phyloP scores from a whole-genome alignment of 2,797 vertebrate species.

The Paramormyrops hopkinsi region DNA sequence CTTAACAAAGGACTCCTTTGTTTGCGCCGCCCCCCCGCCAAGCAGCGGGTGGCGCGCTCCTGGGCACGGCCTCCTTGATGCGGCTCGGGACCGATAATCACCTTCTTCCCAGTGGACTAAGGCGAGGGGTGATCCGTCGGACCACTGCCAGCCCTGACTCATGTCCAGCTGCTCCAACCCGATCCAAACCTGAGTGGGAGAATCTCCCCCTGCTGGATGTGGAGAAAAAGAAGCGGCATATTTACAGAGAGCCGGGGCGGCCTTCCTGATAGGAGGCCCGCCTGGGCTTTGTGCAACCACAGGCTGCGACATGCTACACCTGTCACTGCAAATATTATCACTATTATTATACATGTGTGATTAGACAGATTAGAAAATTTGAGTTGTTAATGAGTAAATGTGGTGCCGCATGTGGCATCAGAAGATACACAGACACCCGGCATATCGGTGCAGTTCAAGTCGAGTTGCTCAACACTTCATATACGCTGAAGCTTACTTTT shows the following conservation, averaged over 20 bases:
- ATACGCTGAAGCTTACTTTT: background rate
- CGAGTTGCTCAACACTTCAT: background rate
- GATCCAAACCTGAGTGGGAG: slow-evolving; percentile 79
- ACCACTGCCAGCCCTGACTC: slow-evolving; percentile 92
- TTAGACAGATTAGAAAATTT: background rate
- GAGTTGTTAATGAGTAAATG: background rate
- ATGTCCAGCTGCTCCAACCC: slow-evolving; percentile 84
- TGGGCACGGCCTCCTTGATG: background rate
- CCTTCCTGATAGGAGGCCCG: background rate
- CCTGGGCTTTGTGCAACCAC: background rate
- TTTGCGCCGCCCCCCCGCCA: background rate
- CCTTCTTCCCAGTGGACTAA: slow-evolving; percentile 78
- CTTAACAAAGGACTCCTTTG: background rate
- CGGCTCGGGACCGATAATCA: slow-evolving; percentile 42
- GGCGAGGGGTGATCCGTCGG: slow-evolving; percentile 75
- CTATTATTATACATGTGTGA: background rate
- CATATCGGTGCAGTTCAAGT: background rate
- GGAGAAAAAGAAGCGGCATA: background rate
- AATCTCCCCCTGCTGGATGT: slow-evolving; percentile 47
- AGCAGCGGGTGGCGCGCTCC: background rate
- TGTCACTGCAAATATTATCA: background rate
- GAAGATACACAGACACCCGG: background rate
- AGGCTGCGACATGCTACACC: background rate
- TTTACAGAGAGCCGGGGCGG: background rate
- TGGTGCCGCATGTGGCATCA: background rate